Conservation (phyloP, 1,140 invertebrate species). For the Cotesia typhae region DNA sequence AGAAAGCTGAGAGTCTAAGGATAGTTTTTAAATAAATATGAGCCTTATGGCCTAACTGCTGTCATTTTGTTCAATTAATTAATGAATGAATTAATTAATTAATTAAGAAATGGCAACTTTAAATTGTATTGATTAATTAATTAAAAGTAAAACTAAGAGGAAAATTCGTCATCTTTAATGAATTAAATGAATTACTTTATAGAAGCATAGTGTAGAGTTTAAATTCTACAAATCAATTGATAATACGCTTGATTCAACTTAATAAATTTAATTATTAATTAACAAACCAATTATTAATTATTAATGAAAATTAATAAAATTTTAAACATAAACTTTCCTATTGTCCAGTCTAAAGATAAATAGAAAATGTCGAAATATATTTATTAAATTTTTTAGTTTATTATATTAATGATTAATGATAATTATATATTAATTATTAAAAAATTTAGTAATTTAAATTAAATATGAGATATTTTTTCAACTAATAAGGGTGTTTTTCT, state of each 20-base stretch:
- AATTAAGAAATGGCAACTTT: constrained; percentile 51
- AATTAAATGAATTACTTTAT: too few relatives aligned
- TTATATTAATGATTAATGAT: too few relatives aligned
- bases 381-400: too few relatives aligned
- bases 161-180: too few relatives aligned
- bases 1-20: constrained; percentile 54
- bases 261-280: neutral
- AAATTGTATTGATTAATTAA: constrained; percentile 53
- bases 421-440: too few relatives aligned
- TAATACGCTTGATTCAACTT: too few relatives aligned
- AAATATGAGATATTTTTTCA: too few relatives aligned
- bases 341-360: constrained; percentile 28
- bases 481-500: too few relatives aligned
- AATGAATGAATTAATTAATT: constrained; percentile 56
- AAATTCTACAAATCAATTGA: constrained; percentile 14
- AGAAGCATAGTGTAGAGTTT: constrained; percentile 6
- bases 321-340: constrained; percentile 19
- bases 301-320: constrained; percentile 19
- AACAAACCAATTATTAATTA: neutral
- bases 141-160: constrained; percentile 26
- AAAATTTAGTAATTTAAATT: too few relatives aligned
- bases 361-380: too few relatives aligned
- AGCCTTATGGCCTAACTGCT: constrained; percentile 67
- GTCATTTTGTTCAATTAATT: constrained; percentile 62
- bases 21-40: constrained; percentile 58